Conservation (phyloP, 1,140 invertebrate species). For the Gonatopus flavifemur region DNA sequence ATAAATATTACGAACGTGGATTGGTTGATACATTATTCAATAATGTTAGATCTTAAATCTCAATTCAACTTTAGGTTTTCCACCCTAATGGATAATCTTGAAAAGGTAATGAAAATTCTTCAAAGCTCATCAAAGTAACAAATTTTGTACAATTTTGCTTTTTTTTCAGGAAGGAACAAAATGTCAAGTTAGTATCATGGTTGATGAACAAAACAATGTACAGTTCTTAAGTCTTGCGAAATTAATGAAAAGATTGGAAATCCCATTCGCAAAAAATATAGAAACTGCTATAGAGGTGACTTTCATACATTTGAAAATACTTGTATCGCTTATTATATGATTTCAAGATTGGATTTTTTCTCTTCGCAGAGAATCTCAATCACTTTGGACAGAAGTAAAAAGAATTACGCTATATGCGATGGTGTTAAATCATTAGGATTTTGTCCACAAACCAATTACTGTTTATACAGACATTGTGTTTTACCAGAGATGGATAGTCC, state of each 20-base stretch:
- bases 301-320: conserved; percentile 9
- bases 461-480: conserved; percentile 43
- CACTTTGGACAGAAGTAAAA: conserved; percentile 39
- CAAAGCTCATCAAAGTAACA: conserved; percentile 5
- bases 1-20: conserved; percentile 44
- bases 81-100: conserved; percentile 45
- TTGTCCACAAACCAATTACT: conserved; percentile 37
- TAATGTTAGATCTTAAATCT: conserved; percentile 38
- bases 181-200: conserved; percentile 41
- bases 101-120: conserved; percentile 31
- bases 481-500: conserved; percentile 40
- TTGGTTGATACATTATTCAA: conserved; percentile 52
- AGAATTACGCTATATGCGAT: conserved; percentile 41
- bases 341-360: conserved; percentile 10
- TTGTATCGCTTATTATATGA: conserved; percentile 13
- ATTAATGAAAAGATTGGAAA: conserved; percentile 42
- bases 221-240: conserved; percentile 45
- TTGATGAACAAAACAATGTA: conserved; percentile 43
- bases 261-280: conserved; percentile 26
- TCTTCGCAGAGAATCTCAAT: conserved; percentile 33
- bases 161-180: conserved; percentile 31
- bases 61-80: conserved; percentile 51
- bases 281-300: conserved; percentile 31
- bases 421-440: conserved; percentile 47
- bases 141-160: conserved; percentile 3